Conservation (phyloP, 2,797 vertebrate species). For the Neosalanx taihuensis region DNA sequence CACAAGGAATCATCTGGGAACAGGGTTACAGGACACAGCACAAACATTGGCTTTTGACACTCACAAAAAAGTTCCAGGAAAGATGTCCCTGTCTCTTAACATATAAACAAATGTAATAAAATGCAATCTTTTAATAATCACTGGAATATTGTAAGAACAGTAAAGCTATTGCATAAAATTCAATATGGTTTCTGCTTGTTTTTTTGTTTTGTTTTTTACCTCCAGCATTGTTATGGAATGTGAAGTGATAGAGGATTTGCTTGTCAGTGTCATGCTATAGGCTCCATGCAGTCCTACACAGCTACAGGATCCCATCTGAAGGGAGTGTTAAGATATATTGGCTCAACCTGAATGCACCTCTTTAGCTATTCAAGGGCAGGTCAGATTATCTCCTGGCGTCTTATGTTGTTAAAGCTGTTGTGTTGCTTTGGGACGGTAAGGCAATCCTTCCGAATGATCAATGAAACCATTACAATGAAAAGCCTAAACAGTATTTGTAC, state of each 20-base stretch:
- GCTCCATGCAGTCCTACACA: too few species aligned
- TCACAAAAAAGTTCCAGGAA: too few species aligned
- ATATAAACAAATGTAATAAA: background rate
- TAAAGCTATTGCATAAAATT: background rate
- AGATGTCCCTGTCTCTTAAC: background rate
- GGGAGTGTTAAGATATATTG: background rate
- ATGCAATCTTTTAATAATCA: constrained; percentile 1
- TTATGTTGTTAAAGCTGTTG: background rate
- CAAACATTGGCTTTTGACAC: background rate
- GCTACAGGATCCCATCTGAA: too few species aligned
- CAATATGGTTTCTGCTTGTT: background rate
- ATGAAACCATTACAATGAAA: background rate
- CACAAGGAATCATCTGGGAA: background rate
- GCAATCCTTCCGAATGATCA: background rate
- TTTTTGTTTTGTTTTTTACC: too few species aligned
- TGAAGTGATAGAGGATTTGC: too few species aligned
- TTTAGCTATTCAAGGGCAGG: background rate
- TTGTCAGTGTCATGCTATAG: too few species aligned
- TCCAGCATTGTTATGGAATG: too few species aligned
- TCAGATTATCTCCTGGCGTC: background rate
- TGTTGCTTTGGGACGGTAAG: background rate
- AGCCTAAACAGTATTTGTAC: too few species aligned
- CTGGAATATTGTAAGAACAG: background rate
- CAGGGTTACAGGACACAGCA: too few species aligned
- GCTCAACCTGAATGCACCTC: background rate